Percentiles rank a stretch among this genome's conserved stretches.
Conservation (phyloP, 2,888 invertebrate species). For the Drosophila bunnanda region DNA sequence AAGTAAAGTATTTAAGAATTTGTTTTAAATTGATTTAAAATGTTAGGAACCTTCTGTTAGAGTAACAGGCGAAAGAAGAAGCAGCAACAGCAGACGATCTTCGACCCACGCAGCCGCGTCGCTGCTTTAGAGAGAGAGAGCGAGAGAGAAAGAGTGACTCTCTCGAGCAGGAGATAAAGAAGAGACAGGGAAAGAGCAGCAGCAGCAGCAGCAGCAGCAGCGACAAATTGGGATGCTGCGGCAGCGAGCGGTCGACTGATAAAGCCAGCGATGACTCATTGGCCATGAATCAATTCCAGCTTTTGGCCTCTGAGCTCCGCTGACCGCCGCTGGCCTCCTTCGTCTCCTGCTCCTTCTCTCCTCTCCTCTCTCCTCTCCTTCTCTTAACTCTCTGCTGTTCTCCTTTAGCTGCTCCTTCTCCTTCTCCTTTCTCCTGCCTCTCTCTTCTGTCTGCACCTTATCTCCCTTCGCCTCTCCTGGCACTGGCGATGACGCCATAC, state of each 20-base stretch:
- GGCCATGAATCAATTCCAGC: slow-evolving; percentile 68
- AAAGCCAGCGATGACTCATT: slow-evolving; percentile 60
- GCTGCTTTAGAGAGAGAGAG: slow-evolving; percentile 3
- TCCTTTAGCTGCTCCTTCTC: slow-evolving; percentile 1
- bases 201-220: neutral
- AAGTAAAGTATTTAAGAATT: too few relatives aligned
- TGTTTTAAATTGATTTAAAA: too few relatives aligned
- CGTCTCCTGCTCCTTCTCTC: slow-evolving; percentile 9
- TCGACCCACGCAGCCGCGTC: slow-evolving; percentile 13
- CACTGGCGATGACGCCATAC: slow-evolving; percentile 34
- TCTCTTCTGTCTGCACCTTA: neutral
- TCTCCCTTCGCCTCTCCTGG: slow-evolving; percentile 2
- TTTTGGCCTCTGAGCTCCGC: slow-evolving; percentile 64
- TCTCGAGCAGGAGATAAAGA: neutral
- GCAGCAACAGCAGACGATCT: slow-evolving; percentile 64
- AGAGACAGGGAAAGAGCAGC: slow-evolving; percentile 5
- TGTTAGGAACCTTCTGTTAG: neutral
- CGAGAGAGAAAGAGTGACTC: neutral
- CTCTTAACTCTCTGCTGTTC: neutral
- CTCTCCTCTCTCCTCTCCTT: neutral
- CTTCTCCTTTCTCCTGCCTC: slow-evolving; percentile 1
- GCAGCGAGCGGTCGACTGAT: slow-evolving; percentile 27
- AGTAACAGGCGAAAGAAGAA: slow-evolving; percentile 24
- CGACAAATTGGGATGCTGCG: slow-evolving; percentile 53
- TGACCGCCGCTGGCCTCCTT: slow-evolving; percentile 47